Conservation (phyloP, 2,113 vertebrate genomes). For the Tachuris rubrigastra region DNA sequence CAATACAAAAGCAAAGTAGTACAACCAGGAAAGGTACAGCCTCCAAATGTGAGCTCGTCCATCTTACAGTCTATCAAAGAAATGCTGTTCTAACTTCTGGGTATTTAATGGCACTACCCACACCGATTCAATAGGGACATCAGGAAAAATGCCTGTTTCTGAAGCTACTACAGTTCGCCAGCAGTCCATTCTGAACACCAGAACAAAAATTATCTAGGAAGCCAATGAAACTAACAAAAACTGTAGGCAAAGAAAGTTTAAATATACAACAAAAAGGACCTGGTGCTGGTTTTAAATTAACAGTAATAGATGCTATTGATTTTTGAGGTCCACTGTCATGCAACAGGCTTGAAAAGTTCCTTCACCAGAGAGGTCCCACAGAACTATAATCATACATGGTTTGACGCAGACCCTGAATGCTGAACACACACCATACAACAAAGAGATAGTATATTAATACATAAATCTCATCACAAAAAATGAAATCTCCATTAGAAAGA, state of each 20-base stretch:
- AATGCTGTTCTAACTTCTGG: background rate
- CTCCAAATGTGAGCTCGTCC: background rate
- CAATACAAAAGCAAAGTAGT: background rate
- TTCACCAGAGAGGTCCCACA: background rate
- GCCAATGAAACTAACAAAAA: background rate
- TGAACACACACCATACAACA: background rate
- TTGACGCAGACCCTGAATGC: background rate
- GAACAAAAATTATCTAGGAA: background rate
- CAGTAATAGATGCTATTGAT: background rate
- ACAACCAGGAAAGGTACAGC: background rate
- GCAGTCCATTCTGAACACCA: background rate
- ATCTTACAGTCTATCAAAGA: background rate
- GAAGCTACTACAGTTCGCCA: background rate
- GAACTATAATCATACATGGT: accelerated
- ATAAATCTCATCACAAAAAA: background rate
- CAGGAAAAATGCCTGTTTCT: background rate
- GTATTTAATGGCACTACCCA: background rate
- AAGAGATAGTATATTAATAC: accelerated
- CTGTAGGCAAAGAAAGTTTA: background rate
- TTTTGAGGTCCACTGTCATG: background rate
- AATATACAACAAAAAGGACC: background rate
- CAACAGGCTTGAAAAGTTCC: background rate
- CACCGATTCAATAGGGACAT: background rate
- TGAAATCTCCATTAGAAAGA: background rate
- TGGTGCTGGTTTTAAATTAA: background rate